Conservation (phyloP, 1,140 invertebrate genomes). For the Drosophila rufa region DNA sequence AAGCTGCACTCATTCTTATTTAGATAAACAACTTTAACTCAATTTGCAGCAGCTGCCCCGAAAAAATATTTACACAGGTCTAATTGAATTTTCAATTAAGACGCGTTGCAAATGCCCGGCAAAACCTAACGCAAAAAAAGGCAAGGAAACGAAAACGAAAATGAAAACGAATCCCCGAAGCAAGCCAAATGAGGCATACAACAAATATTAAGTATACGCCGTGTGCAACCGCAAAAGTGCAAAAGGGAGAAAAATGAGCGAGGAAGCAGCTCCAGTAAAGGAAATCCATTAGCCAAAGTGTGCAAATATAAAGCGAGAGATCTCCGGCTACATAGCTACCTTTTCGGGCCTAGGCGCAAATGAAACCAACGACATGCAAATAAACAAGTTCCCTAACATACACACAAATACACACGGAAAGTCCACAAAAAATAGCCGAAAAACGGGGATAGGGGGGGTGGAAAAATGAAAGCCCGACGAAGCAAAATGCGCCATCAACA, state of each 20-base stretch:
- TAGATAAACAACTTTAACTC: conserved; percentile 81
- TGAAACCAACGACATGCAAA: conserved; percentile 78
- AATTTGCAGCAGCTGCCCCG: conserved; percentile 68
- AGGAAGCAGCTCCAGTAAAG: conserved; percentile 29
- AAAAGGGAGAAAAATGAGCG: conserved; percentile 21
- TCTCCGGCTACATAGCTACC: conserved; percentile 35
- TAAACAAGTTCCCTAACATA: conserved; percentile 60
- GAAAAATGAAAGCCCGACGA: conserved; percentile 59
- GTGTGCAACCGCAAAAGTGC: conserved; percentile 68
- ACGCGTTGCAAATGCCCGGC: conserved; percentile 62
- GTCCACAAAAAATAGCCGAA: conserved; percentile 24
- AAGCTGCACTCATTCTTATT: conserved; percentile 69
- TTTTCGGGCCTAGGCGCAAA: conserved; percentile 67
- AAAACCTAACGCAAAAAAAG: conserved; percentile 13
- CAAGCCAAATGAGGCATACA: conserved; percentile 75
- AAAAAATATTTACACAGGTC: conserved; percentile 83
- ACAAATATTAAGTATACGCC: conserved; percentile 82
- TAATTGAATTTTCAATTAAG: conserved; percentile 84
- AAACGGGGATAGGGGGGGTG: conserved; percentile 2
- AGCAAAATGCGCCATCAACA: conserved; percentile 78
- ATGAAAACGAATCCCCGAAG: conserved; percentile 38
- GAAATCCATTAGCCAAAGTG: conserved; percentile 80
- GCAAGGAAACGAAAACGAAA: conserved; percentile 14
- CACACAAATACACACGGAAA: conserved; percentile 38
- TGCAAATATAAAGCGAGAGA: conserved; percentile 67